A percentile compares a stretch with the other conserved stretches of the same genome.
These are phyloP conservation scores for Proterorhinus semilunaris DNA, from an alignment of 2,113 vertebrate species.

Conservation along the genomic window DNA sequence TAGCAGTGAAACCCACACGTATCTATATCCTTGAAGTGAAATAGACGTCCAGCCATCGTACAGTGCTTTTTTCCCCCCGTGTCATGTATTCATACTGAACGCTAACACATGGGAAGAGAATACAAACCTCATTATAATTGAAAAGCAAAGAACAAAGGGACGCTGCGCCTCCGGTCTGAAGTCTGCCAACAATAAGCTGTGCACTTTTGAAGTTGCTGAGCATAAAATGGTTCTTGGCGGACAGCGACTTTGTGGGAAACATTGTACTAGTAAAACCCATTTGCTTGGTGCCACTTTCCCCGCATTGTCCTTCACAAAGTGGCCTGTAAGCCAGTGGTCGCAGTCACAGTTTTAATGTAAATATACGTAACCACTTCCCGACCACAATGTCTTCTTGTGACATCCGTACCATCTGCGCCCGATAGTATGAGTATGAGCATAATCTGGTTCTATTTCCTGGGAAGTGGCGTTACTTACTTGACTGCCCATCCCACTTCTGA, in stretches of 20 bases:
- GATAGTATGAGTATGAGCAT: background rate
- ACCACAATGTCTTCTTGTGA: conserved; percentile 14
- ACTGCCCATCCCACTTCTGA: no score
- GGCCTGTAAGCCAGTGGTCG: conserved; percentile 14
- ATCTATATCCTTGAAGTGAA: background rate
- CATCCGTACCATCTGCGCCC: background rate
- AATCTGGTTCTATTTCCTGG: no score
- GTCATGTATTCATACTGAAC: conserved; percentile 14
- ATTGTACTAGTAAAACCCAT: conserved; percentile 19
- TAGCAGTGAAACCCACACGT: conserved; percentile 5
- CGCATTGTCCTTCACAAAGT: conserved; percentile 18
- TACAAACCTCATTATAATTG: conserved; percentile 10
- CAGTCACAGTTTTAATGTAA: conserved; percentile 22
- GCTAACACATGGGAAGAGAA: conserved; percentile 13
- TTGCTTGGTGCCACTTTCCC: conserved; percentile 17
- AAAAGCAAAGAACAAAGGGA: conserved; percentile 29
- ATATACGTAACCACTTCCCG: background rate
- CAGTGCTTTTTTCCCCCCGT: background rate
- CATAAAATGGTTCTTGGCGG: conserved; percentile 21
- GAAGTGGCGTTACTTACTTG: no score
- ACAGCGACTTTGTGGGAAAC: conserved; percentile 20
- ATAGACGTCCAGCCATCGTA: background rate
- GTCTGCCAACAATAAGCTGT: conserved; percentile 27
- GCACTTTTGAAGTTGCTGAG: conserved; percentile 23
- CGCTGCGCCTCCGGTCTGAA: conserved; percentile 24